phyloP scores from a whole-genome alignment of 2,888 invertebrate species.

The Heliconius aoede region DNA sequence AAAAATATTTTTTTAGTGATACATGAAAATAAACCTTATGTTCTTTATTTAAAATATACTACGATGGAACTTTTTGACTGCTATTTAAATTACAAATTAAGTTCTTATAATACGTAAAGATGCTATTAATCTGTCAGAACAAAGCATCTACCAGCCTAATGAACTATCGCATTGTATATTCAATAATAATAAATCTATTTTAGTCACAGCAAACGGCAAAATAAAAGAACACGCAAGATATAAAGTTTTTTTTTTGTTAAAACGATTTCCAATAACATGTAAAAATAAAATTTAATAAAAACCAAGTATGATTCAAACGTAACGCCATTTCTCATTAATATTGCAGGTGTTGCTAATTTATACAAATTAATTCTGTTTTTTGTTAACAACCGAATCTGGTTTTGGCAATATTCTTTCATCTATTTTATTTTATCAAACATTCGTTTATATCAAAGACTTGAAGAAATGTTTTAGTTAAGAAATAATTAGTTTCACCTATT shows the following conservation, averaged over 20 bases:
- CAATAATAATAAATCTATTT: conserved; percentile 18
- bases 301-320: conserved; percentile 29
- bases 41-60: neutral
- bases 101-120: neutral
- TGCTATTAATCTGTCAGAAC: conserved; percentile 18
- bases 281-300: conserved; percentile 23
- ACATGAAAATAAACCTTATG: conserved; percentile 1
- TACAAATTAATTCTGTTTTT: conserved; percentile 59
- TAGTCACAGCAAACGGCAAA: conserved; percentile 23
- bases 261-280: conserved; percentile 14
- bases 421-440: conserved; percentile 34
- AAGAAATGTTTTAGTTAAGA: conserved; percentile 13
- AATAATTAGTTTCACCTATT: neutral
- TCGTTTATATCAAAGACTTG: conserved; percentile 37
- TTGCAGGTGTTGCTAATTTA: conserved; percentile 70
- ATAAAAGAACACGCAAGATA: conserved; percentile 13
- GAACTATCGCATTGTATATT: conserved; percentile 21
- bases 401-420: conserved; percentile 45
- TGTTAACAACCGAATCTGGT: conserved; percentile 41
- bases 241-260: conserved; percentile 24
- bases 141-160: conserved; percentile 6
- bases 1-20: neutral
- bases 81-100: conserved; percentile 19
- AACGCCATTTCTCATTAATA: conserved; percentile 55
- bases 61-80: neutral